Base-by-base conservation (phyloP, 2,797 vertebrate genomes). In the Botia almorhae region DNA sequence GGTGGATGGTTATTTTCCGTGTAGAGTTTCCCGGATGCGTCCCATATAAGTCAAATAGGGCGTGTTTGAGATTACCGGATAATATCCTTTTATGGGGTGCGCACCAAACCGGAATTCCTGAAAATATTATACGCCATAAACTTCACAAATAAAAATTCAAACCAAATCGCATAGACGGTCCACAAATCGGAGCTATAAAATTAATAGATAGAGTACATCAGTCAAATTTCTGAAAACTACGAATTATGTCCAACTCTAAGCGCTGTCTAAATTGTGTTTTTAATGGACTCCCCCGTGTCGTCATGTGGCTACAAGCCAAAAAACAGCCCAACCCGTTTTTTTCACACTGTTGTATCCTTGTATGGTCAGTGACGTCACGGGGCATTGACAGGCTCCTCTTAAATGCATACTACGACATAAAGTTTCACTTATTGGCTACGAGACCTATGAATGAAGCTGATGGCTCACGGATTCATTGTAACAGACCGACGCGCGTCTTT, bases 351-450 rank as follows among this genome's bases (percentile, higher is more conserved):
- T 89, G 92, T 93, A 91, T 96, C 96, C 96, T 94, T 96, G 91
- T 96, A 94, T 96, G 96, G 96, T 91, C 83, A 94, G 92, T 96
- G 96, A 97, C 96, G 95, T 94, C 86, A 90, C 88, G 88, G 92
- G 83, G 90, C 85, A 92, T 93, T 94, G 89, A 93, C 91, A 89
- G 89, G 90, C 92, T 87, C 91, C 91, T 92, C 92, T 95, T 95
- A 96, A 94, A 96, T 94, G 92, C 92, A 89, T 89, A 85, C 82
- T 81, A 93, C 92, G 55, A n/a, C 88, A 83, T 85, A 82, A 87
- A 88, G 90, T 93, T 91, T 92, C 82, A 92, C 89, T 76, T 72
- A 79, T 81, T 88, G 89, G 87, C 68, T 58, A 84, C 86, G 88
- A 87, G 89, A 89, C 87, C 81, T 75, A 81, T 79, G 80, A 82